These are phyloP conservation scores for Endotricha flammealis DNA, from an alignment of 2,888 invertebrate genomes.

Conservation along the genomic window DNA sequence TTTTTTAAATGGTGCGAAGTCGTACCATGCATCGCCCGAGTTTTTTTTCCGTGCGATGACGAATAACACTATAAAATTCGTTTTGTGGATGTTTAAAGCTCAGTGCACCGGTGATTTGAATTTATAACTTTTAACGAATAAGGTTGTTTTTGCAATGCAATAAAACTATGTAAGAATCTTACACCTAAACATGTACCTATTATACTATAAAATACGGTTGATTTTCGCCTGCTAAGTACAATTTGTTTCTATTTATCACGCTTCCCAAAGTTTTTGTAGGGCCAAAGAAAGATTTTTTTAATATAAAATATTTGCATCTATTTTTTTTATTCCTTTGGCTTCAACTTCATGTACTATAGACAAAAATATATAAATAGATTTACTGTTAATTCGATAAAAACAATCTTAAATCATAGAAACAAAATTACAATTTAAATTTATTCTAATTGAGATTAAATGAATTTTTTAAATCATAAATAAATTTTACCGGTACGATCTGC, in stretches of 20 bases:
- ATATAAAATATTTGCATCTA: conserved; percentile 36
- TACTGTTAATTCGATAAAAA: conserved; percentile 23
- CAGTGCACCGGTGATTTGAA: conserved; percentile 64
- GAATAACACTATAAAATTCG: conserved; percentile 14
- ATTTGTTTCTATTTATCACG: conserved; percentile 37
- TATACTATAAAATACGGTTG: conserved; percentile 12
- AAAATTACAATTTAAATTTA: too few species aligned
- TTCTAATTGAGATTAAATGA: too few species aligned
- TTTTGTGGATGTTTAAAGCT: conserved; percentile 9
- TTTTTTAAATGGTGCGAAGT: too few species aligned
- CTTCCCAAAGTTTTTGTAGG: conserved; percentile 47
- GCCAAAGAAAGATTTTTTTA: conserved; percentile 56
- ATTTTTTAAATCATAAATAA: too few species aligned
- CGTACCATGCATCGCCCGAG: too few species aligned
- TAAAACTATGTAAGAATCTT: conserved; percentile 31
- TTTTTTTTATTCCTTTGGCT: conserved; percentile 39
- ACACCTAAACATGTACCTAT: conserved; percentile 25
- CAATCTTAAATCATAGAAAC: too few species aligned
- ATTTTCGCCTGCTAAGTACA: conserved; percentile 59
- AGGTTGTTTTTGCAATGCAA: conserved; percentile 40
- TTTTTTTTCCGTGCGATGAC: too few species aligned
- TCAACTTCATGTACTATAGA: conserved; percentile 33
- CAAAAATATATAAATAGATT: conserved; percentile 28
- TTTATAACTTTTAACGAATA: conserved; percentile 28
- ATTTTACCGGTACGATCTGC: too few species aligned